Conservation (phyloP, 1,140 invertebrate species). For the Archegozetes longisetosus region DNA sequence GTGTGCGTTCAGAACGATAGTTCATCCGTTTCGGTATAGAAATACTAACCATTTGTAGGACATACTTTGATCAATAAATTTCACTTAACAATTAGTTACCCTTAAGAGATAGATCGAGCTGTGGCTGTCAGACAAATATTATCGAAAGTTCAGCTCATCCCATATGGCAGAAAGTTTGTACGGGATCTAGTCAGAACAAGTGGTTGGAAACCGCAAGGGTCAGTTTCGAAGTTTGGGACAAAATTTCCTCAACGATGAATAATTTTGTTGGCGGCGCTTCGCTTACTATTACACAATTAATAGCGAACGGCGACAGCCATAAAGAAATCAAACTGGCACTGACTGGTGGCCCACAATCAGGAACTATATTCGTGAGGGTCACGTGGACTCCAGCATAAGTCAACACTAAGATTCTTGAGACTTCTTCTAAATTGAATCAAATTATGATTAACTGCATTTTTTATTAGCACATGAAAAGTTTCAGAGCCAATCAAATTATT, state of each 20-base stretch:
- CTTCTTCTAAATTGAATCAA: no score
- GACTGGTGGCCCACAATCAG: neutral
- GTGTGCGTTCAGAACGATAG: no score
- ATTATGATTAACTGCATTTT: no score
- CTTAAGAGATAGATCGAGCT: neutral
- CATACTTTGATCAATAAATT: no score
- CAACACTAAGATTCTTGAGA: no score
- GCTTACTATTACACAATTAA: slow-evolving; percentile 9
- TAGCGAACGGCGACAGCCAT: slow-evolving; percentile 8
- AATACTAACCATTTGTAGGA: no score
- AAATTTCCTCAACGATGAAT: neutral
- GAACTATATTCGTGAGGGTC: neutral
- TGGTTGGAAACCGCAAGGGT: slow-evolving; percentile 4
- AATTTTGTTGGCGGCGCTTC: slow-evolving; percentile 12
- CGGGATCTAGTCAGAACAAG: neutral
- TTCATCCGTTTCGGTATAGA: no score
- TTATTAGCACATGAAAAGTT: no score
- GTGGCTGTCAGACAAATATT: neutral
- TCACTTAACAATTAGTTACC: no score
- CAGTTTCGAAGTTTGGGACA: slow-evolving; percentile 12
- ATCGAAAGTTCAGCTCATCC: neutral
- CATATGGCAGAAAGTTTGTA: slow-evolving; percentile 5
- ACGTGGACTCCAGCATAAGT: slow-evolving; percentile 11
- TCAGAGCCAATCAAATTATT: no score
- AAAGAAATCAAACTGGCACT: neutral